These are phyloP conservation scores for Alces alces DNA, from an alignment of 2,113 vertebrate species.

Conservation along the genomic window DNA sequence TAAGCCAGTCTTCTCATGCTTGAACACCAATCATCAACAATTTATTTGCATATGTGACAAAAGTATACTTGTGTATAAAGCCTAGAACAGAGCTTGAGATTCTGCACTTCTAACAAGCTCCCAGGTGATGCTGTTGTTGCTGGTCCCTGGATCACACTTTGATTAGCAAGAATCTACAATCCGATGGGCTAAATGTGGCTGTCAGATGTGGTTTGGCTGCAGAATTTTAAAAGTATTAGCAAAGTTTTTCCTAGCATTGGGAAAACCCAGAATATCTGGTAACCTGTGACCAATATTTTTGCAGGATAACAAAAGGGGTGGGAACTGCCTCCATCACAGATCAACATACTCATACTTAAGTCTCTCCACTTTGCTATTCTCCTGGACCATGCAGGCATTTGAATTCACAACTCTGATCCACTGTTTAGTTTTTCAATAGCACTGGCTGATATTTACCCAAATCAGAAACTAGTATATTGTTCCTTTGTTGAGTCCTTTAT, in stretches of 20 bases:
- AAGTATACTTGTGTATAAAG: neutral
- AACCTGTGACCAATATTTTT: neutral
- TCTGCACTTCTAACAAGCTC: neutral
- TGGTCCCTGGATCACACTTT: neutral
- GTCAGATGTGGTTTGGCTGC: neutral
- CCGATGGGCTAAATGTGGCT: neutral
- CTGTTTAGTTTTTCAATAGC: neutral
- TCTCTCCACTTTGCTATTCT: neutral
- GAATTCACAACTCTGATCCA: neutral
- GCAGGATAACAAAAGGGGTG: neutral
- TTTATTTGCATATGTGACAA: neutral
- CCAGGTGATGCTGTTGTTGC: neutral
- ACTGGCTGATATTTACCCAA: neutral
- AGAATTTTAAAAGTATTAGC: neutral
- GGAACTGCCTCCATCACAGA: too few species aligned
- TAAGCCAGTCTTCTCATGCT: neutral
- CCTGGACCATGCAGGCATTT: neutral
- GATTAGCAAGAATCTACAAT: neutral
- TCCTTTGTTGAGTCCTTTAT: neutral
- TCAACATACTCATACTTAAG: fast-evolving
- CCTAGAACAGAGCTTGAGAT: neutral
- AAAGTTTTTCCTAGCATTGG: neutral
- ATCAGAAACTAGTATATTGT: neutral
- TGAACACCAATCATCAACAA: too few species aligned
- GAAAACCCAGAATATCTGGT: neutral